These are phyloP conservation scores for Ceryle rudis DNA, from an alignment of 2,797 vertebrate species.

Conservation along the genomic window DNA sequence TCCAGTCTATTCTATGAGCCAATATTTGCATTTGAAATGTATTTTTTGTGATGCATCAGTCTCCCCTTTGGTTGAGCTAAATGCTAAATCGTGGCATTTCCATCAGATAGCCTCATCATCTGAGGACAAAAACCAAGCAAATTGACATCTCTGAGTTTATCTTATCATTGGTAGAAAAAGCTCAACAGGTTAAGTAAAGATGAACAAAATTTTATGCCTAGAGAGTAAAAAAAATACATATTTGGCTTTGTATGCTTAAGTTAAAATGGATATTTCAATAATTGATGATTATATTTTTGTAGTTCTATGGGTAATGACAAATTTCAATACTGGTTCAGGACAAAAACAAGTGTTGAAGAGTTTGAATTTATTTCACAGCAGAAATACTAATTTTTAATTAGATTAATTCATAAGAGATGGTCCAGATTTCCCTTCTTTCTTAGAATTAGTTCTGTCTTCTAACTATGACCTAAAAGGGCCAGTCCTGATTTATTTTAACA, in stretches of 20 bases:
- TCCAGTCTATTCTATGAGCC: neutral
- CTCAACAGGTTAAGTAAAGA: neutral
- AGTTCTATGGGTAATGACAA: neutral
- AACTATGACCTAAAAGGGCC: neutral
- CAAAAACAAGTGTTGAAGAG: neutral
- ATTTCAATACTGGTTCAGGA: neutral
- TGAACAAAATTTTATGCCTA: neutral
- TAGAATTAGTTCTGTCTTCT: neutral
- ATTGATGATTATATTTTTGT: neutral
- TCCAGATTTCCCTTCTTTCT: neutral
- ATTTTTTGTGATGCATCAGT: neutral
- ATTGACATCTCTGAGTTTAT: neutral
- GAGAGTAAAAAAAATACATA: neutral
- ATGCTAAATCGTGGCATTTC: neutral
- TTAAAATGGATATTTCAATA: neutral
- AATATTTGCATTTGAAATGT: neutral
- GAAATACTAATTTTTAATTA: neutral
- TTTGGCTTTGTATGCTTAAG: neutral
- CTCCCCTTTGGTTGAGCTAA: neutral
- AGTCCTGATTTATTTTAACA: neutral
- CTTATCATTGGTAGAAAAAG: neutral
- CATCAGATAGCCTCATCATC: neutral
- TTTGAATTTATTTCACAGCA: neutral
- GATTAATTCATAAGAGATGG: neutral
- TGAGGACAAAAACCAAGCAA: neutral